These are phyloP conservation scores for Coelinius sp. DNA, from an alignment of 2,888 invertebrate genomes.

Conservation along the genomic window DNA sequence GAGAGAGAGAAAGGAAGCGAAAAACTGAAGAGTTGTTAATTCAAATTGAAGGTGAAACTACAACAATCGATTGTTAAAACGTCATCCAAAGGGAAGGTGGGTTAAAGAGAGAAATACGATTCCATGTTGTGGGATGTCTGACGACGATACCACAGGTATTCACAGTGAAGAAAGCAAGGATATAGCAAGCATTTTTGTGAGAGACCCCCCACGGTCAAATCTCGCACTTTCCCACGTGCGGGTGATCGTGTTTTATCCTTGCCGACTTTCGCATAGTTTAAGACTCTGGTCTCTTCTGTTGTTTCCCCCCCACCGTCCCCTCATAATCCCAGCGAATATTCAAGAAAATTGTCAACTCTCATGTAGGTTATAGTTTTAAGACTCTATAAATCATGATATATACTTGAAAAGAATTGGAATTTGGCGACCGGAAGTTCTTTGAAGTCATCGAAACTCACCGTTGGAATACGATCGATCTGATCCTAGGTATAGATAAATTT, in stretches of 20 bases:
- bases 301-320: not conserved
- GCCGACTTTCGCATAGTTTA: constrained; percentile 59
- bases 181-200: constrained; percentile 20
- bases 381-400: not conserved
- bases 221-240: constrained; percentile 71
- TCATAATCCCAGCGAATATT: not conserved
- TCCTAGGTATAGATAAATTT: not conserved
- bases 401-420: not conserved
- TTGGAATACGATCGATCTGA: constrained; percentile 12
- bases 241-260: constrained; percentile 70
- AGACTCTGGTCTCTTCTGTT: constrained; percentile 36
- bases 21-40: constrained; percentile 25
- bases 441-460: constrained; percentile 15
- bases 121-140: constrained; percentile 55
- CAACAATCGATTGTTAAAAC: constrained; percentile 17
- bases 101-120: constrained; percentile 60
- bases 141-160: constrained; percentile 47
- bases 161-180: constrained; percentile 53
- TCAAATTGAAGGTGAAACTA: constrained; percentile 37
- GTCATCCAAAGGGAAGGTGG: not conserved
- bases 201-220: constrained; percentile 67
- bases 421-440: constrained; percentile 18
- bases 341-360: not conserved
- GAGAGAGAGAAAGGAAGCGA: not conserved
- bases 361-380: not conserved